These are phyloP conservation scores for Agrypnus murinus DNA, from an alignment of 2,888 invertebrate genomes.

Conservation along the genomic window DNA sequence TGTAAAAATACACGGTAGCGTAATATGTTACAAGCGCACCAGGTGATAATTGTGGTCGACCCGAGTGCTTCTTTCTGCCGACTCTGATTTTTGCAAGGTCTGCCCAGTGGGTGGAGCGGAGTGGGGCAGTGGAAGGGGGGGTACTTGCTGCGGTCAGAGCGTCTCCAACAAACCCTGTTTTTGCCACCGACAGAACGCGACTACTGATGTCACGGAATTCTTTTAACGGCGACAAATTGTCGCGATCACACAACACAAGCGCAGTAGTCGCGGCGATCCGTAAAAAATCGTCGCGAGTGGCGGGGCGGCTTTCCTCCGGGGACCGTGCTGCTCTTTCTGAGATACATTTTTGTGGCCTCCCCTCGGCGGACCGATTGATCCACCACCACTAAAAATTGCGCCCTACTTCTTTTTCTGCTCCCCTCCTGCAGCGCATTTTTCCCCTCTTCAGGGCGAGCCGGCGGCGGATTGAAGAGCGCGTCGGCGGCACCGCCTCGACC, in stretches of 20 bases:
- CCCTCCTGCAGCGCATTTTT: conserved; percentile 70
- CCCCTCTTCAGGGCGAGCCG: conserved; percentile 74
- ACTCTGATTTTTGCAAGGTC: conserved; percentile 73
- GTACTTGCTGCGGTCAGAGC: conserved; percentile 68
- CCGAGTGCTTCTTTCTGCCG: conserved; percentile 77
- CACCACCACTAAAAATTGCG: conserved; percentile 72
- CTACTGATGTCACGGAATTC: conserved; percentile 72
- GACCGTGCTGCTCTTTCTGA: conserved; percentile 69
- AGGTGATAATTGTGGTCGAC: conserved; percentile 72
- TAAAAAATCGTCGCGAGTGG: conserved; percentile 67
- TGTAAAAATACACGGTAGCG: conserved; percentile 52
- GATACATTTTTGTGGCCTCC: conserved; percentile 70
- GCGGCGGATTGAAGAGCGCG: conserved; percentile 68
- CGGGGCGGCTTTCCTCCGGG: conserved; percentile 67
- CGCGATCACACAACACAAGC: conserved; percentile 71
- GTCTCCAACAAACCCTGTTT: conserved; percentile 69
- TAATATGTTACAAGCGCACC: conserved; percentile 62
- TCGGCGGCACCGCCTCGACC: conserved; percentile 70
- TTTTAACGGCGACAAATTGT: conserved; percentile 73
- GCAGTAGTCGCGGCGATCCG: conserved; percentile 69
- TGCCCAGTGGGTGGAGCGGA: conserved; percentile 77
- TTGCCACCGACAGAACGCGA: conserved; percentile 71
- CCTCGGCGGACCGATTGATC: conserved; percentile 69
- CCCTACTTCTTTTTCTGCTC: conserved; percentile 71
- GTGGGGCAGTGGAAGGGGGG: conserved; percentile 72